phyloP scores from a whole-genome alignment of 1,140 invertebrate genomes.

The Arion vulgaris region DNA sequence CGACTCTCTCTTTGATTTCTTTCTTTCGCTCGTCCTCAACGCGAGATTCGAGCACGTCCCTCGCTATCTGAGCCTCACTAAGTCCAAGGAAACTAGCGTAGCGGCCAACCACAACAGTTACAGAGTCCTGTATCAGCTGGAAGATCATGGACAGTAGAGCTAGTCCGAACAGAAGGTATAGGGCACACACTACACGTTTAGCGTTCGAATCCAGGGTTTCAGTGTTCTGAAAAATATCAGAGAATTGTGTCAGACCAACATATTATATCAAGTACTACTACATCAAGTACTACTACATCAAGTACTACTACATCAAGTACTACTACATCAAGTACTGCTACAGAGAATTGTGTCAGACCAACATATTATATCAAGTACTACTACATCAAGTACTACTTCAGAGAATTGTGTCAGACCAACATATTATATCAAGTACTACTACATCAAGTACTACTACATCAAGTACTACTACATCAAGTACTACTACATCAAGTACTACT shows the following conservation, averaged over 20 bases:
- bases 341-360: too few relatives aligned
- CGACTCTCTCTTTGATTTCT: background rate
- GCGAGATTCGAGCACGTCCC: background rate
- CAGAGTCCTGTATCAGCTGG: constrained; percentile 79
- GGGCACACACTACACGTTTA: constrained; percentile 72
- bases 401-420: too few relatives aligned
- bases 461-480: too few relatives aligned
- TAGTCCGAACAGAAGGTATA: constrained; percentile 89
- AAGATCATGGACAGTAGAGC: constrained; percentile 94
- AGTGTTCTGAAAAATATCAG: constrained; percentile 7
- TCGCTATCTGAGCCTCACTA: constrained; percentile 22
- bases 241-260: too few relatives aligned
- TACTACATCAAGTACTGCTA: too few relatives aligned
- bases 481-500: too few relatives aligned
- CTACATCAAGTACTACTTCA: too few relatives aligned
- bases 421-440: too few relatives aligned
- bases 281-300: background rate
- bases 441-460: too few relatives aligned
- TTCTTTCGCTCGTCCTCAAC: background rate
- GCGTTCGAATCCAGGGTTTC: constrained; percentile 38
- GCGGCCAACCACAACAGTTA: background rate
- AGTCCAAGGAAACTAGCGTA: constrained; percentile 30
- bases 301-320: background rate
- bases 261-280: too few relatives aligned
- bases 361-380: too few relatives aligned